Conservation (phyloP, 1,140 invertebrate genomes). For the Zeugodacus cucurbitae region DNA sequence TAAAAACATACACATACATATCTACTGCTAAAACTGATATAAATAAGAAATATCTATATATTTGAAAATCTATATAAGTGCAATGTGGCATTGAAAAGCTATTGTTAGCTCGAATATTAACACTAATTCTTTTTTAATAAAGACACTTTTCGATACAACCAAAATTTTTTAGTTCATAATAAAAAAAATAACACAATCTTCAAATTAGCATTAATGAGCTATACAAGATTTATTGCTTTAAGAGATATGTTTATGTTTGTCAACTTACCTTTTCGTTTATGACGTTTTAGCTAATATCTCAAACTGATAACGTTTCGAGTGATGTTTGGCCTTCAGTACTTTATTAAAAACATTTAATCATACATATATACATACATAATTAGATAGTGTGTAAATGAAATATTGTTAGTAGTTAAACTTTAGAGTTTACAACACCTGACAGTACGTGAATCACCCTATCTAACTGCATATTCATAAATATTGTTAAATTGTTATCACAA, state of each 20-base stretch:
- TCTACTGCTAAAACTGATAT: background rate
- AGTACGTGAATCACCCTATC: background rate
- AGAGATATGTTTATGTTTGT: too few species aligned
- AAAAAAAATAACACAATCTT: too few species aligned
- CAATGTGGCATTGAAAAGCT: background rate
- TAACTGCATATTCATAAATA: background rate
- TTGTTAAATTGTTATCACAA: conserved; percentile 19
- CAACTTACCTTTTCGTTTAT: too few species aligned
- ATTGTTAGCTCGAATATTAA: conserved; percentile 7
- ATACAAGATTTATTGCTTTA: too few species aligned
- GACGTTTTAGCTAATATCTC: too few species aligned
- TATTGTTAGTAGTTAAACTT: background rate
- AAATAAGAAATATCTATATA: background rate
- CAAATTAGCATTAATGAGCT: too few species aligned
- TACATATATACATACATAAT: background rate
- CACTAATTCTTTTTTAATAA: background rate
- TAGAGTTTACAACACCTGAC: background rate
- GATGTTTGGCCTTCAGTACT: background rate
- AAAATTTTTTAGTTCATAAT: background rate
- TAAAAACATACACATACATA: background rate
- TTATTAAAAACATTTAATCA: background rate
- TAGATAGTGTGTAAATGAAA: background rate
- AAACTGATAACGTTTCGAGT: background rate
- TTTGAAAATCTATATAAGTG: conserved; percentile 25
- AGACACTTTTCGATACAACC: background rate